Conservation (phyloP, 2,113 vertebrate species). For the Tenebrosternarchus preto region DNA sequence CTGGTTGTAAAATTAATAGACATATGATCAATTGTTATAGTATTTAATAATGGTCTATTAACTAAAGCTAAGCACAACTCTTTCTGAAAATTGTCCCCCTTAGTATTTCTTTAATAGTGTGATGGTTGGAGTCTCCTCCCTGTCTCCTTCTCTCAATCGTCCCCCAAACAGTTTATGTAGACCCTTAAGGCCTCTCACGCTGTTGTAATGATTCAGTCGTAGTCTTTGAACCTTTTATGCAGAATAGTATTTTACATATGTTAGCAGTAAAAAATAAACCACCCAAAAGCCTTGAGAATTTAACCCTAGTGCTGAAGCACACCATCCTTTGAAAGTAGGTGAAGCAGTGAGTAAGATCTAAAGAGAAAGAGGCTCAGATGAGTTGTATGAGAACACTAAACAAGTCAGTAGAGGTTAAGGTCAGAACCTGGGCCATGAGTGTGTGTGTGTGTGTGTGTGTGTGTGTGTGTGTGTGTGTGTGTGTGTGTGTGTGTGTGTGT, state of each 20-base stretch:
- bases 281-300: constrained; percentile 16
- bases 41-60: too few relatives aligned
- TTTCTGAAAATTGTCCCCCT: too few relatives aligned
- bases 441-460: constrained; percentile 2
- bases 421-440: neutral
- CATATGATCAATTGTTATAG: neutral
- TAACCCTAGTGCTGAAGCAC: constrained; percentile 15
- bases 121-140: too few relatives aligned
- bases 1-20: neutral
- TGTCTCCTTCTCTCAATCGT: neutral
- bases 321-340: constrained; percentile 28
- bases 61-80: too few relatives aligned
- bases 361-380: too few relatives aligned
- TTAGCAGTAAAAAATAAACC: constrained; percentile 35
- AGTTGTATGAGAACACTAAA: neutral
- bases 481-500: constrained; percentile 23
- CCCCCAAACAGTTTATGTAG: constrained; percentile 11
- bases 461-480: neutral
- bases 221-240: constrained; percentile 35
- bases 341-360: neutral
- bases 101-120: too few relatives aligned
- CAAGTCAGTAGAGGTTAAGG: neutral
- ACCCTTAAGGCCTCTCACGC: neutral
- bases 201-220: constrained; percentile 13
- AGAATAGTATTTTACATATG: constrained; percentile 42